Percentiles rank a stretch among this genome's conserved stretches.
phyloP scores from a whole-genome alignment of 2,888 invertebrate genomes.

The Lepidochrysops patricia region DNA sequence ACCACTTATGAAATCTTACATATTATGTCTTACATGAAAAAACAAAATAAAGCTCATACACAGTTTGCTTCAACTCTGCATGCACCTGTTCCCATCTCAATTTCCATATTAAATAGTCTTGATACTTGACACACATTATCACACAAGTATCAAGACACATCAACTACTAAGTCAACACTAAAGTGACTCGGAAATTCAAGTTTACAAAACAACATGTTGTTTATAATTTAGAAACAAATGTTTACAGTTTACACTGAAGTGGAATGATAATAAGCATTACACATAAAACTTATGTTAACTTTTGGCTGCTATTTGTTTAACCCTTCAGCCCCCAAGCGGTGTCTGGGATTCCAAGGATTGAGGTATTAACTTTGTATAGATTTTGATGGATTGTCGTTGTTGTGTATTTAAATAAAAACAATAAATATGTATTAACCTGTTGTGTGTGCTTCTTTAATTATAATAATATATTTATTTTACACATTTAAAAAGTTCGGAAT shows the following conservation, averaged over 20 bases:
- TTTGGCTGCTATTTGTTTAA: too few species aligned
- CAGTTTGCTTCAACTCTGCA: conserved; percentile 39
- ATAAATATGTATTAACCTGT: too few species aligned
- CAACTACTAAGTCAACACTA: not conserved
- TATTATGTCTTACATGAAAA: too few species aligned
- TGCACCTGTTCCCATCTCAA: conserved; percentile 51
- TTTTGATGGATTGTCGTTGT: too few species aligned
- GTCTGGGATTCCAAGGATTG: too few species aligned
- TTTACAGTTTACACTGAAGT: not conserved
- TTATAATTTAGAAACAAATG: not conserved
- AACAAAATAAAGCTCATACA: conserved; percentile 39
- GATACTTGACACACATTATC: conserved; percentile 15
- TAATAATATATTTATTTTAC: conserved; percentile 13
- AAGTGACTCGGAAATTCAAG: not conserved
- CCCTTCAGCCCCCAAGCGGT: too few species aligned
- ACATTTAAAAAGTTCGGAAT: conserved; percentile 11
- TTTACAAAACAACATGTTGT: not conserved
- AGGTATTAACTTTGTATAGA: too few species aligned
- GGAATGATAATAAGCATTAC: conserved; percentile 30
- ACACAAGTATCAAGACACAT: not conserved
- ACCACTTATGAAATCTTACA: too few species aligned
- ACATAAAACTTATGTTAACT: too few species aligned
- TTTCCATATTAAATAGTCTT: conserved; percentile 52
- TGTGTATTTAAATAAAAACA: too few species aligned
- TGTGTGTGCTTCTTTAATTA: too few species aligned